Conservation (phyloP, 2,797 vertebrate species). For the Lophius americanus region DNA sequence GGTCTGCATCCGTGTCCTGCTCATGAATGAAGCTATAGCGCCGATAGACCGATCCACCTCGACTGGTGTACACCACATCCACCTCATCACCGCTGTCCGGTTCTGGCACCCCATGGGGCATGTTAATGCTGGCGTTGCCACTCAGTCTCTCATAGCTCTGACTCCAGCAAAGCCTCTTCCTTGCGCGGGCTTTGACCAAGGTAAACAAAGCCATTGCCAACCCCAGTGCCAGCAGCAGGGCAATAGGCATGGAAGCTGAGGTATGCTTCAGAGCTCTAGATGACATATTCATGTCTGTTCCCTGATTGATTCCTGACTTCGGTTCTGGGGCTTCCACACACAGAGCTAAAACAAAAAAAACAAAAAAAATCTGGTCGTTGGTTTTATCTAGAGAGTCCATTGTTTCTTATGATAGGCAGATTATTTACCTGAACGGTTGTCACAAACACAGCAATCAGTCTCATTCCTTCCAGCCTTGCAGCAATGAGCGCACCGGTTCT, state of each 20-base stretch:
- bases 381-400: neutral
- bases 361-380: neutral
- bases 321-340: slow-evolving; percentile 76
- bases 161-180: slow-evolving; percentile 82
- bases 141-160: slow-evolving; percentile 83
- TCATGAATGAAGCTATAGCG: slow-evolving; percentile 78
- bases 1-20: slow-evolving; percentile 67
- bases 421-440: slow-evolving; percentile 76
- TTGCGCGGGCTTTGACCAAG: slow-evolving; percentile 74
- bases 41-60: slow-evolving; percentile 76
- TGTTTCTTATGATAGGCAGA: neutral
- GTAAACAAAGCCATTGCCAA: slow-evolving; percentile 67
- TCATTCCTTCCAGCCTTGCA: slow-evolving; percentile 68
- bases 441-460: slow-evolving; percentile 82
- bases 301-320: slow-evolving; percentile 44
- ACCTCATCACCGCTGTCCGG: slow-evolving; percentile 82
- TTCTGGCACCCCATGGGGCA: slow-evolving; percentile 78
- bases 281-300: slow-evolving; percentile 50
- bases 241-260: slow-evolving; percentile 67
- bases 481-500: slow-evolving; percentile 79
- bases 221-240: slow-evolving; percentile 67
- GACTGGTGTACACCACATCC: slow-evolving; percentile 85
- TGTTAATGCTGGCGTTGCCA: slow-evolving; percentile 66
- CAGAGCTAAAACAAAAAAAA: slow-evolving; percentile 65
- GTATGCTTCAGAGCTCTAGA: slow-evolving; percentile 61